These are phyloP conservation scores for Hydrozoanthus tunicans DNA, from an alignment of 64 coral and sea anemone species.

Conservation along the genomic window DNA sequence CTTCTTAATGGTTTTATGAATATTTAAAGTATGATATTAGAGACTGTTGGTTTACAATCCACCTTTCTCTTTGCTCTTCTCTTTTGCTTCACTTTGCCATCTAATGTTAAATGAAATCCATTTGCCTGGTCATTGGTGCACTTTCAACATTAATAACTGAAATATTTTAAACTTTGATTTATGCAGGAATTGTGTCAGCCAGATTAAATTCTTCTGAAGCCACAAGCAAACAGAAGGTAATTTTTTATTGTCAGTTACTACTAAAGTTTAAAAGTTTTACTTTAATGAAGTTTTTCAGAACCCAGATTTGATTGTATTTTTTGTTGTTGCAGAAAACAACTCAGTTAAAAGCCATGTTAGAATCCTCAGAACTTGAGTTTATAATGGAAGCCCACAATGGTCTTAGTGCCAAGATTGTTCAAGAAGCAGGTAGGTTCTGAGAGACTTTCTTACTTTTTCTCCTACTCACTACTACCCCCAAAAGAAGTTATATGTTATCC, in stretches of 20 bases:
- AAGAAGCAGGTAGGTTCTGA: slow-evolving; percentile 81
- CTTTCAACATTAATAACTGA: not conserved
- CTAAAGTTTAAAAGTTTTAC: not conserved
- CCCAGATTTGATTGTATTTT: not conserved
- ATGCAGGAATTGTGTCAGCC: slow-evolving; percentile 10
- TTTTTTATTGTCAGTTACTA: not conserved
- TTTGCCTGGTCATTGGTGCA: no score
- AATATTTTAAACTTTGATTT: not conserved
- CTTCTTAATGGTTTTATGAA: no score
- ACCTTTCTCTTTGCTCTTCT: no score
- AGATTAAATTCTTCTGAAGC: slow-evolving; percentile 42
- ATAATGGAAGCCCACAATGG: slow-evolving; percentile 99
- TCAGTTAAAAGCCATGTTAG: slow-evolving; percentile 84
- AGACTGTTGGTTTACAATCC: no score
- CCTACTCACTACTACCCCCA: no score
- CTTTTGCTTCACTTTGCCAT: no score
- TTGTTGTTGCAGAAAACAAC: slow-evolving; percentile 78
- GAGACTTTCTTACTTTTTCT: not conserved
- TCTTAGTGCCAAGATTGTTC: slow-evolving; percentile 94
- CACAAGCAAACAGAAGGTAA: slow-evolving; percentile 31
- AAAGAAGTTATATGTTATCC: not conserved
- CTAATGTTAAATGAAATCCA: no score
- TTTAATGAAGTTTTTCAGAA: no score
- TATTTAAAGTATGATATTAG: no score
- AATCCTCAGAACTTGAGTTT: slow-evolving; percentile 95